Base-by-base conservation (phyloP, 2,888 invertebrate genomes). In the Dolomedes plantarius region DNA sequence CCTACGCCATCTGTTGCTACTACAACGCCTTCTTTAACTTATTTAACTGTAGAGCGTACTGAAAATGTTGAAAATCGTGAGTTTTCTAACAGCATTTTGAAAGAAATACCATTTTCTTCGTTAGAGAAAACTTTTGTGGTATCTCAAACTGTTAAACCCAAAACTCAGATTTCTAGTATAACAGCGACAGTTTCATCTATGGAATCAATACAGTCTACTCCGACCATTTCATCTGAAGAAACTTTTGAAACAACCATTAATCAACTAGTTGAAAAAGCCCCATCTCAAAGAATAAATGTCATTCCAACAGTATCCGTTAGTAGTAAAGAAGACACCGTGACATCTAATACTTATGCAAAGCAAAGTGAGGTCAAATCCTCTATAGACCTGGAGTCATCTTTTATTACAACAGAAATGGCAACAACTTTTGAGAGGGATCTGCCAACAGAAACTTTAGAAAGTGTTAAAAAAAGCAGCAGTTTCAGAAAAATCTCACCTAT, bases 391-490 rank as follows among this genome's bases (percentile, higher is more conserved):
- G 39, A 72, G n/a, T 73, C 83, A 23, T 76, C 82, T 29, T 77
- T 73, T 32, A 23, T 9, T 39, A 39, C 32, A 39, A 46, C 9
- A 29, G 68, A 28, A 28, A 74, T 11, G 16, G 29, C 78, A 16
- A 64, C 65, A 11, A 9, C 62, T 11, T 41, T 32, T 46, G 46
- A 74, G 23, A 32, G 27, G 3, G 74, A 72, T 11, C 19, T 31
- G 2, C 79, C 87, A 1, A 87, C 87, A 7, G 76, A 83, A 68
- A 62, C 85, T 1, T 56, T 87, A 27, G 83, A 87, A 46, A 80
- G 50, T 31, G 46, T 50, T 1, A 11, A 27, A 1, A 75, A 36
- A 71, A 69, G 67, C 13, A 76, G 69, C 2, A 39, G 32, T 3
- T n/a, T 39, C 11, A 71, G 41, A 5, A 27, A 76, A 11, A 28